phyloP scores from a whole-genome alignment of 2,113 vertebrate species.

The Canis aureus region DNA sequence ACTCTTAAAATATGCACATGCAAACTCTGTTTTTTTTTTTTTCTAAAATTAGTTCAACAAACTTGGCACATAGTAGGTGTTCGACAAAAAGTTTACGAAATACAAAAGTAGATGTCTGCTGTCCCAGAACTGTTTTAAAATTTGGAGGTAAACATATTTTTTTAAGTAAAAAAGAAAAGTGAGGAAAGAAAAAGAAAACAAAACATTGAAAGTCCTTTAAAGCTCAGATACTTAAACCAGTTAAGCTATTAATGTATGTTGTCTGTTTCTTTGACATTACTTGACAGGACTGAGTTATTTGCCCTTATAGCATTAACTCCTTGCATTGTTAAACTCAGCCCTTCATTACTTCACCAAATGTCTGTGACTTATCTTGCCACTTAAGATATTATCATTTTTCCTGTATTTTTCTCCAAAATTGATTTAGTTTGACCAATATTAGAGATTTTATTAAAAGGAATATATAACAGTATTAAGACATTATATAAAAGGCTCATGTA shows the following conservation, averaged over 20 bases:
- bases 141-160: neutral
- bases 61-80: neutral
- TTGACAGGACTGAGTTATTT: neutral
- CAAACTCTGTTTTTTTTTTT: neutral
- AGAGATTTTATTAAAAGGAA: conserved; percentile 13
- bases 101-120: neutral
- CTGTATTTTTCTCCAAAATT: neutral
- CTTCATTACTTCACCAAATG: neutral
- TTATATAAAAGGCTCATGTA: neutral
- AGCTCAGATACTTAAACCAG: neutral
- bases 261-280: neutral
- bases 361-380: neutral
- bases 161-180: neutral
- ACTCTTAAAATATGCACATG: conserved; percentile 10
- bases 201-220: neutral
- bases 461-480: neutral
- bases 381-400: neutral
- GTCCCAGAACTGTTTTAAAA: neutral
- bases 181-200: neutral
- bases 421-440: neutral
- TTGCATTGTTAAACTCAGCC: neutral
- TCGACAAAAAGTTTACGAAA: neutral
- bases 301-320: neutral
- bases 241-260: neutral
- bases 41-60: neutral